These are phyloP conservation scores for Struthio camelus DNA, from an alignment of 2,113 vertebrate species.

Conservation along the genomic window DNA sequence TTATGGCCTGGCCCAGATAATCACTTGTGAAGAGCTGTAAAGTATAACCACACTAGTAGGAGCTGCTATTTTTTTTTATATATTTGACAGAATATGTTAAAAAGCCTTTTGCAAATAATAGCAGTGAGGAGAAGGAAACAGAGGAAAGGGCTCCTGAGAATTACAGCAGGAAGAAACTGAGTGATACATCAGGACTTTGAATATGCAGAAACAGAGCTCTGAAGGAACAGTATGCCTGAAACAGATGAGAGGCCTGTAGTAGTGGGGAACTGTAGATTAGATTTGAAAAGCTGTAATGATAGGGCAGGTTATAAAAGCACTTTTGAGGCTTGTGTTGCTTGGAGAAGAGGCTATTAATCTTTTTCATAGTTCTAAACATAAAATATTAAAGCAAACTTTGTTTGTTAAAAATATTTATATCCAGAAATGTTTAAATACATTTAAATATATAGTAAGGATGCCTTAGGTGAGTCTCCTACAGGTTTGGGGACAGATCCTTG, in stretches of 20 bases:
- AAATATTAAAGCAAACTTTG: neutral
- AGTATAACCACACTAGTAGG: neutral
- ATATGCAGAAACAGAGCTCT: neutral
- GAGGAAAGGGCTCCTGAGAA: neutral
- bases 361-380: neutral
- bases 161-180: neutral
- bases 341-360: neutral
- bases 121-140: neutral
- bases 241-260: neutral
- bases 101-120: neutral
- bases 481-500: neutral
- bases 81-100: neutral
- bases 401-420: neutral
- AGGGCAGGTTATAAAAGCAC: neutral
- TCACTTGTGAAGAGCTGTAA: neutral
- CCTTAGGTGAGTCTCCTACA: neutral
- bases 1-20: neutral
- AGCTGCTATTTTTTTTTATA: neutral
- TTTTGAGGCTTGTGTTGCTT: neutral
- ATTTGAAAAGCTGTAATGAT: neutral
- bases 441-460: neutral
- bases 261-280: neutral
- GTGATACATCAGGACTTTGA: neutral
- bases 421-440: neutral
- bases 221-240: neutral